Base-by-base conservation (phyloP, 2,888 invertebrate species). In the Ceriagrion tenellum region DNA sequence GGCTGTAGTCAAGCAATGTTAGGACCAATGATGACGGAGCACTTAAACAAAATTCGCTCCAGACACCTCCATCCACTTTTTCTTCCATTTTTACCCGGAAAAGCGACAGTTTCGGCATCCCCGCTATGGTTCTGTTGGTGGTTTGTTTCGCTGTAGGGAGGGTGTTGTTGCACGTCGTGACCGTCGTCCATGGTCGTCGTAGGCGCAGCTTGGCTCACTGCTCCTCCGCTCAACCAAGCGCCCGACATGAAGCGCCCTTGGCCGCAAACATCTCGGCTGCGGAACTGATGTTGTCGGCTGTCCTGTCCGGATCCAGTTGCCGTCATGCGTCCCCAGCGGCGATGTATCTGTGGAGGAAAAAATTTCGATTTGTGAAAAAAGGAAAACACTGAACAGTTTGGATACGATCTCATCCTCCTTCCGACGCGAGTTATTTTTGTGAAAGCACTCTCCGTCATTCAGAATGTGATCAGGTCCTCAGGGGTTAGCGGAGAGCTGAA, bases 251-350 rank as follows among this genome's bases (percentile, higher is more conserved):
- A 74, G 69, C 56, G 69, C 69, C 63, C 69, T 26, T 47, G 93
- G 47, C 93, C 93, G 47, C 93, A 93, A n/a, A 30, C 93, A 69
- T 93, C 47, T 26, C 93, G 93, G 69, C 69, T 93, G 69, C 93
- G 69, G 6, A 69, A 69, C 93, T 74, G 63, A 40, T 18, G 88
- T 20, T 89, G 88, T 20, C 40, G n/a, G n/a, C 12, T 10, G 16
- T 81, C 47, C 40, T 93, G 47, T n/a, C 47, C 47, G 40, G n/a
- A 8, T 40, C 40, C 91, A 93, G 16, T 23, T n/a, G 69, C 74
- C 93, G 93, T 59, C 93, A 93, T 93, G 93, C 47, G 93, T 74
- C 56, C 3, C 69, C 69, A 16, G 47, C 47, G 2, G n/a, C 69
- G 47, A 47, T 10, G 18, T 23, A 93, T 47, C 93, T 93, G 93